Evolutionary conservation across 1,140 invertebrate genomes (phyloP).

Genomic region (Ridgeia piscesae): DNA sequence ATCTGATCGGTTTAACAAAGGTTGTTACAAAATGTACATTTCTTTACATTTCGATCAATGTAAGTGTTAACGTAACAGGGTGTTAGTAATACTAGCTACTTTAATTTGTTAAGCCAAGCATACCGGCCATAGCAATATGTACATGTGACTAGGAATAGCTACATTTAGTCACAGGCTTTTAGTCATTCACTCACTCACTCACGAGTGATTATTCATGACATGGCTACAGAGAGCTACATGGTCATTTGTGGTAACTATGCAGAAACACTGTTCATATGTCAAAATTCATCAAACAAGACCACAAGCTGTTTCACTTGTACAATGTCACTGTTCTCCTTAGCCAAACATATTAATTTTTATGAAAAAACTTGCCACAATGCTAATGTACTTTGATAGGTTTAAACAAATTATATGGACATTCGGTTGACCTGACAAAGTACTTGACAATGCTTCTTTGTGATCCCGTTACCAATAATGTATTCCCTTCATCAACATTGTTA

Average conservation of each 20-base stretch:
- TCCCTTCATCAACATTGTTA: neutral
- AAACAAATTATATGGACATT: no score
- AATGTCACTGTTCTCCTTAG: neutral
- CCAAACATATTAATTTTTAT: neutral
- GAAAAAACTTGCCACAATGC: neutral
- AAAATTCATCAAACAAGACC: neutral
- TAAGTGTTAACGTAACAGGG: no score
- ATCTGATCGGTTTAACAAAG: neutral
- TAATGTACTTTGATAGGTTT: neutral
- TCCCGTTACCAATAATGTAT: neutral
- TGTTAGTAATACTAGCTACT: neutral
- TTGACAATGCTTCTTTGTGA: neutral
- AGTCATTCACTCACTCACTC: no score
- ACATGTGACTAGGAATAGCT: neutral
- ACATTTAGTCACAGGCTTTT: neutral
- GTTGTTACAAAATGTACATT: neutral
- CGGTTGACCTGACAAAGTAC: no score
- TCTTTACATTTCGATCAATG: neutral
- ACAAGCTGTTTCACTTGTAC: neutral
- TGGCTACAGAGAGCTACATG: no score
- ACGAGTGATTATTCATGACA: no score
- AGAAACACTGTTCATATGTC: neutral
- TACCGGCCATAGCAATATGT: neutral
- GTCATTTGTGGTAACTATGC: neutral
- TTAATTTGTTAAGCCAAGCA: neutral